These are phyloP conservation scores for Endotricha flammealis DNA, from an alignment of 2,888 invertebrate genomes.

Conservation along the genomic window DNA sequence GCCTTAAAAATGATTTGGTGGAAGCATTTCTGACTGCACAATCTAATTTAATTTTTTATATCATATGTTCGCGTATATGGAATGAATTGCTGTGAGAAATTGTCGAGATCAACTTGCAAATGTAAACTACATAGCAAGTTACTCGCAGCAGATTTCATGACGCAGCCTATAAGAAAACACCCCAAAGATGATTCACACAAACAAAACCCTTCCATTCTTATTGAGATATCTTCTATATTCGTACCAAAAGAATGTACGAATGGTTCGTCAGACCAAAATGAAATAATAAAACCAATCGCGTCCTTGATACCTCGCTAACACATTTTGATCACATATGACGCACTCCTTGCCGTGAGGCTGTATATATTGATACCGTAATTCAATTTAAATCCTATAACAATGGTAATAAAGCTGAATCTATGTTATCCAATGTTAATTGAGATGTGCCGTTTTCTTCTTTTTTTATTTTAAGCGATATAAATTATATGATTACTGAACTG, in stretches of 20 bases:
- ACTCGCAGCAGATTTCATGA: no score
- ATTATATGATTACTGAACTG: conserved; percentile 6
- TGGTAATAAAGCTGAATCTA: background rate
- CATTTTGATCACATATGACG: conserved; percentile 54
- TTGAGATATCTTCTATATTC: no score
- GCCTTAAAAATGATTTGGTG: no score
- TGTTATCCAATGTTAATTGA: background rate
- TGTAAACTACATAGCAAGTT: no score
- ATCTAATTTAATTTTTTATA: no score
- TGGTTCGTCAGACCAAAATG: conserved; percentile 27
- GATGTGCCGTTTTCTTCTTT: conserved; percentile 5
- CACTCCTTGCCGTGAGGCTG: conserved; percentile 2
- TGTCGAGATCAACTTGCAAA: no score
- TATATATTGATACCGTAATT: background rate
- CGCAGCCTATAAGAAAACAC: no score
- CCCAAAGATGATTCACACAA: no score
- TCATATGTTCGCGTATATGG: no score
- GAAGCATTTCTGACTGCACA: no score
- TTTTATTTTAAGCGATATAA: background rate
- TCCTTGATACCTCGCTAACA: conserved; percentile 64
- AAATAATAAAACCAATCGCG: conserved; percentile 41
- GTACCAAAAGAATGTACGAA: conserved; percentile 41
- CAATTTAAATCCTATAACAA: background rate
- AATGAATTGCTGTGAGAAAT: no score
- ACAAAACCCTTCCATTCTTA: no score